Base-by-base conservation (phyloP, 2,797 vertebrate species). In the Simalia tracyae region DNA sequence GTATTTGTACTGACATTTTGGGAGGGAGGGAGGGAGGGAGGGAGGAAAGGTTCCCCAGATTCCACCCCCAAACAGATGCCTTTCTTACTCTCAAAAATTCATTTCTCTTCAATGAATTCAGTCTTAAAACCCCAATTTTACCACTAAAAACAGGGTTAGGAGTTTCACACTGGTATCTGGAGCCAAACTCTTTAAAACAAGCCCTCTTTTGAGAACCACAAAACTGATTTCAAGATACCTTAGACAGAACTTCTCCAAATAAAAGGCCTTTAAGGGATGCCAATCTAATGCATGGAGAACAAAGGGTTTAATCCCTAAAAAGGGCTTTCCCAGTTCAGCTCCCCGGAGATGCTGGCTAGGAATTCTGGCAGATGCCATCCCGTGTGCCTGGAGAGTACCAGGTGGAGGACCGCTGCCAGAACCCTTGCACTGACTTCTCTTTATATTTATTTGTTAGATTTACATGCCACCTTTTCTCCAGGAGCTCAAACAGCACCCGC, bases 111-210 rank as follows among this genome's bases (percentile, higher is more conserved):
- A 14, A 19, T 36, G 19, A 86, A 57, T 42, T 19, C 7, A 87
- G 63, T 31, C 14, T 56, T 90, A 81, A 90, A 59, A 81, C 3
- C 60, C 56, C 26, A 7, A n/a, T 56, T 68, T 88, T 26, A 28
- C 31, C 46, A 50, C 72, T 54, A 61, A 90, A 85, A 76, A 57
- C 3, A 81, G 19, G 2, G 22, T 6, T 59, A 4, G 5, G 10
- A 31, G 2, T 42, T 28, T 46, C 31, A n/a, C 28, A 8, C 28
- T 4, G 19, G 14, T 36, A 22, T 0, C 5, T 46, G 50, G 56
- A 56, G 76, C 4, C 22, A 86, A 91, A 91, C 85, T n/a, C 28
- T 86, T 76, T 90, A 93, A 72, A 89, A 92, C 42, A 63, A 0
- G 87, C 6, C 42, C 5, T 4, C 10, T 26, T 56, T 8, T 63